Base-by-base conservation (phyloP, 2,888 invertebrate genomes). In the Syritta pipiens region DNA sequence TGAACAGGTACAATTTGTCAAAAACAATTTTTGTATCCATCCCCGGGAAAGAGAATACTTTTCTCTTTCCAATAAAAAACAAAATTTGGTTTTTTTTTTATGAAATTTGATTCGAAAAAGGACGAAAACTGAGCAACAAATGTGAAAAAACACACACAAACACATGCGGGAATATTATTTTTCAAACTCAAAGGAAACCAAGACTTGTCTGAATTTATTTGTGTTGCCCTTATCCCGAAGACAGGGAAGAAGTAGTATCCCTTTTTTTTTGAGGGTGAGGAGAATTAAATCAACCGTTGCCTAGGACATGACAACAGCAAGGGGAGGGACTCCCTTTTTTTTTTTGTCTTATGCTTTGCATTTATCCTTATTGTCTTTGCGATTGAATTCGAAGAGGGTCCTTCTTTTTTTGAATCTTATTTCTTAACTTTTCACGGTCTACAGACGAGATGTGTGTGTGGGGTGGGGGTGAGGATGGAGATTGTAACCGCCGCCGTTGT, bases 1-100 rank as follows among this genome's bases (percentile, higher is more conserved):
- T 40, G 40, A 72, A 55, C 77, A 72, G 77, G 77, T 77, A 77
- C 77, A 77, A 77, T 77, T 77, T 77, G 77, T 77, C 77, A 72
- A 77, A n/a, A 77, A 67, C 71, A 67, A 77, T 77, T 71, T n/a
- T 60, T 59, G 53, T 55, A 71, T 67, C 71, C 48, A 55, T 65
- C 22, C 24, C 17, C 10, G 14, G 10, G 20, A 6, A 14, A 12
- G 7, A 4, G n/a, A 10, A 72, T 60, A 60, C 65, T 65, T 71
- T 53, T 76, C 53, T 51, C 51, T 63, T 60, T 59, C 65, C 51
- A 32, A 69, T 53, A 71, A 60, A 59, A 60, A n/a, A n/a, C n/a
- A n/a, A n/a, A n/a, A n/a, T n/a, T n/a, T n/a, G n/a, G n/a, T n/a
- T n/a, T n/a, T n/a, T 63, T 77, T 68, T 37, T 77, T 65, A 48